Conservation (phyloP, 2,797 vertebrate species). For the Neomorphus geoffroyi region DNA sequence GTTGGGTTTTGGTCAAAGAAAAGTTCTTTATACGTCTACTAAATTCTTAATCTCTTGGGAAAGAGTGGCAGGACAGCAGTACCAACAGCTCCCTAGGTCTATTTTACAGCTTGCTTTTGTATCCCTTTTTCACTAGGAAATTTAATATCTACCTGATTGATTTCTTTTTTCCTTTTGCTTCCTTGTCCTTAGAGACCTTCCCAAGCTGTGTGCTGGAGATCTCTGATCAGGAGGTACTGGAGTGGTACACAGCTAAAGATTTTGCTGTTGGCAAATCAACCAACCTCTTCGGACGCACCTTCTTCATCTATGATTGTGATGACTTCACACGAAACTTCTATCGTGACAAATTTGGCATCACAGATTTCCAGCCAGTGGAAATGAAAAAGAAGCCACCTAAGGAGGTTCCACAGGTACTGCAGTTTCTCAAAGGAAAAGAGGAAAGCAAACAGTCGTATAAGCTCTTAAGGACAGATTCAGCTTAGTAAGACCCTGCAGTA, state of each 20-base stretch:
- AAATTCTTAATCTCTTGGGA: not conserved
- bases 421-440: not conserved
- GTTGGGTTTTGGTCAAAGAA: not conserved
- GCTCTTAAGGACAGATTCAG: not conserved
- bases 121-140: not conserved
- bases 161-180: not conserved
- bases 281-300: constrained; percentile 83
- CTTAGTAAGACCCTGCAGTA: not conserved
- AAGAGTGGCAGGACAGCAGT: not conserved
- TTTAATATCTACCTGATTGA: not conserved
- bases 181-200: constrained; percentile 79
- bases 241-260: constrained; percentile 90
- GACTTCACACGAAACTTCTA: constrained; percentile 87
- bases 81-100: not conserved
- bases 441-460: not conserved
- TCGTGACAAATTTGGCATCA: constrained; percentile 81
- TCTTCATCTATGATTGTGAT: constrained; percentile 89
- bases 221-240: constrained; percentile 85
- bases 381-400: constrained; percentile 65
- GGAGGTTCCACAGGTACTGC: constrained; percentile 77
- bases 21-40: not conserved
- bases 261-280: constrained; percentile 85
- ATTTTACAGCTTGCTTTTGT: not conserved
- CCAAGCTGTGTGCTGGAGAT: constrained; percentile 91
- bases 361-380: constrained; percentile 76